Evolutionary conservation across 1,140 invertebrate genomes (phyloP).

Genomic region (Maniola jurtina): DNA sequence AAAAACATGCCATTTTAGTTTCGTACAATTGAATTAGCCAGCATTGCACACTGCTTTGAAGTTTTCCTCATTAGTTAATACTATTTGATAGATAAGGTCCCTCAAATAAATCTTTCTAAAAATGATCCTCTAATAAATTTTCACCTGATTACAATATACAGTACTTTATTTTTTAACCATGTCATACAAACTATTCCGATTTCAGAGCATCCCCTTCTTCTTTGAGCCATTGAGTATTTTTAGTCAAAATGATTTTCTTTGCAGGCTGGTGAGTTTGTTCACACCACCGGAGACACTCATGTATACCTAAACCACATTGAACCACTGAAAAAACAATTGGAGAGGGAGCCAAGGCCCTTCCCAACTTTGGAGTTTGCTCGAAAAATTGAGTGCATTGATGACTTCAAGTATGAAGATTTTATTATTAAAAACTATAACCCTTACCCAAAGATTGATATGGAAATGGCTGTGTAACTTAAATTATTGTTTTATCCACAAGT

Average conservation of each 20-base stretch:
- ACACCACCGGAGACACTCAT: constrained; percentile 98
- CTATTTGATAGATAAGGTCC: too few species aligned
- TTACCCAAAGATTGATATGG: constrained; percentile 94
- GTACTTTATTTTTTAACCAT: not conserved
- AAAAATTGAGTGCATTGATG: constrained; percentile 86
- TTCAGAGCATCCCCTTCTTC: too few species aligned
- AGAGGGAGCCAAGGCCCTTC: constrained; percentile 89
- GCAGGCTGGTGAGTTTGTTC: constrained; percentile 96
- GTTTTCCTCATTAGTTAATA: too few species aligned
- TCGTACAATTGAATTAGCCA: too few species aligned
- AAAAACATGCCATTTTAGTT: too few species aligned
- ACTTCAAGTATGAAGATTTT: constrained; percentile 95
- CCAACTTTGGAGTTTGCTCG: constrained; percentile 84
- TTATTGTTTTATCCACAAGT: not conserved
- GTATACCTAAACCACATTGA: constrained; percentile 96
- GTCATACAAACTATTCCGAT: too few species aligned
- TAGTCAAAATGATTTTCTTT: constrained; percentile 44
- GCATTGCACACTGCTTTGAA: too few species aligned
- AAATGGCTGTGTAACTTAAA: constrained; percentile 90
- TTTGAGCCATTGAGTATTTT: not conserved
- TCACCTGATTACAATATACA: too few species aligned
- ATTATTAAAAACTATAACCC: constrained; percentile 93
- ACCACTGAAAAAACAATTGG: constrained; percentile 90
- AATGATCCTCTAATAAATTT: too few species aligned
- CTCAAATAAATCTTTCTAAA: too few species aligned